Evolutionary conservation across 2,113 vertebrate genomes (phyloP).

Genomic region (Brachypteracias leptosomus): DNA sequence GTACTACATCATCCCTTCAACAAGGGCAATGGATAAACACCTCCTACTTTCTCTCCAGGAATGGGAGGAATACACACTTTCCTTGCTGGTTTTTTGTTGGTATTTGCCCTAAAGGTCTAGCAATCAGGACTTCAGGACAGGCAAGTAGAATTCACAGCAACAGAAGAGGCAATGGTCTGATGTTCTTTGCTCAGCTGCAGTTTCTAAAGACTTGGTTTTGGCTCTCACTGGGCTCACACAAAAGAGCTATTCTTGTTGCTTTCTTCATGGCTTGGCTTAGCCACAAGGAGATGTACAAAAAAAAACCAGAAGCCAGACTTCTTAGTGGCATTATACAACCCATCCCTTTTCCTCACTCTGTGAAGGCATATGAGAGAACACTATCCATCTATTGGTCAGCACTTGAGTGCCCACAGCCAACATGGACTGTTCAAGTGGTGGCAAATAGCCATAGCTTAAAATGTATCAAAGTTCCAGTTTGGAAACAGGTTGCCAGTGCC

Average conservation of each 20-base stretch:
- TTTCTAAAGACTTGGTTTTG: not conserved
- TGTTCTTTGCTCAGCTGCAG: not conserved
- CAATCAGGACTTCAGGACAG: not conserved
- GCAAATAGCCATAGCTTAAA: not conserved
- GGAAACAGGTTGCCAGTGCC: not conserved
- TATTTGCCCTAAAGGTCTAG: not conserved
- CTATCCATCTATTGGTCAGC: not conserved
- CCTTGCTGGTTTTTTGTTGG: not conserved
- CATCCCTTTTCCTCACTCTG: not conserved
- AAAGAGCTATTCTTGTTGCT: not conserved
- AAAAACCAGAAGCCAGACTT: not conserved
- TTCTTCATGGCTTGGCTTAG: not conserved
- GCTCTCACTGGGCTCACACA: not conserved
- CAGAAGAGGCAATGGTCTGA: not conserved
- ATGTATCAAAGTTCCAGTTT: not conserved
- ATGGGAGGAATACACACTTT: not conserved
- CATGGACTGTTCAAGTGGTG: not conserved
- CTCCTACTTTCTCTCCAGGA: not conserved
- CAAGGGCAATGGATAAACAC: not conserved
- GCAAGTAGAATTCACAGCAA: not conserved
- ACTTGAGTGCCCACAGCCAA: not conserved
- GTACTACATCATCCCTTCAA: not conserved
- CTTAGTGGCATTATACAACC: not conserved
- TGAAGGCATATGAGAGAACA: not conserved
- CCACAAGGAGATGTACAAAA: not conserved